phyloP scores from a whole-genome alignment of 37 sponge, comb jelly and placozoan species.

The Cladorhizidae sp. region DNA sequence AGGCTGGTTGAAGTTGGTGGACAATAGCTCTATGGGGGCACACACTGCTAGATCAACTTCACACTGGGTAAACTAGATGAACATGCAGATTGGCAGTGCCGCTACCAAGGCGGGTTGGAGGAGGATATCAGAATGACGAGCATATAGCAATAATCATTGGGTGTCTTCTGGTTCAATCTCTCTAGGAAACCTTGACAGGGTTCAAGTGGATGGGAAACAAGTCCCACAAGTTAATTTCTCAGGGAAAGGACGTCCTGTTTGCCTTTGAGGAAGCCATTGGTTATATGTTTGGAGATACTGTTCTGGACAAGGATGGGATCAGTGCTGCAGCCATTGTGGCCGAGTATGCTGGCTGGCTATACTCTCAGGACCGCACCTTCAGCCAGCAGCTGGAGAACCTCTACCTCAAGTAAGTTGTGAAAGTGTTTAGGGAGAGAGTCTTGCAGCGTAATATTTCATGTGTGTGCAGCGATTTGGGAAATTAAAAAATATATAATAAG shows the following conservation, averaged over 20 bases:
- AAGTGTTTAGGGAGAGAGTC: no score
- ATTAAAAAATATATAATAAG: no score
- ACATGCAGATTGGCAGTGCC: no score
- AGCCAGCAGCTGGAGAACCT: constrained; percentile 67
- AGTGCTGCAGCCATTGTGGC: constrained; percentile 87
- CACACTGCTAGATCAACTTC: no score
- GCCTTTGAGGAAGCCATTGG: constrained; percentile 98
- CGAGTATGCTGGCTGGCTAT: constrained; percentile 77
- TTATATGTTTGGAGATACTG: constrained; percentile 93
- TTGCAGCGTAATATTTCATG: no score
- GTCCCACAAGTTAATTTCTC: constrained; percentile 43
- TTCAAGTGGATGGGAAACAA: constrained; percentile 99
- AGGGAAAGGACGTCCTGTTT: constrained; percentile 90
- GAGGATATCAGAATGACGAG: no score
- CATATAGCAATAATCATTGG: not conserved
- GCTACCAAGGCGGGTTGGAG: no score
- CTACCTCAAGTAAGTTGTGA: constrained; percentile 61
- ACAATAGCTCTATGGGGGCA: no score
- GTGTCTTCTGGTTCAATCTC: not conserved
- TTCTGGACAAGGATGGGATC: constrained; percentile 97
- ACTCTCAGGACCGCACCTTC: constrained; percentile 68
- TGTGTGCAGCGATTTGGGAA: no score
- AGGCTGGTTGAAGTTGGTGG: no score
- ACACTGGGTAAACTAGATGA: no score
- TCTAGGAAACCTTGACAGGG: constrained; percentile 93